Percentiles rank a stretch among this genome's conserved stretches.
These are phyloP conservation scores for Cherax destructor DNA, from an alignment of 1,140 invertebrate genomes.

Conservation along the genomic window DNA sequence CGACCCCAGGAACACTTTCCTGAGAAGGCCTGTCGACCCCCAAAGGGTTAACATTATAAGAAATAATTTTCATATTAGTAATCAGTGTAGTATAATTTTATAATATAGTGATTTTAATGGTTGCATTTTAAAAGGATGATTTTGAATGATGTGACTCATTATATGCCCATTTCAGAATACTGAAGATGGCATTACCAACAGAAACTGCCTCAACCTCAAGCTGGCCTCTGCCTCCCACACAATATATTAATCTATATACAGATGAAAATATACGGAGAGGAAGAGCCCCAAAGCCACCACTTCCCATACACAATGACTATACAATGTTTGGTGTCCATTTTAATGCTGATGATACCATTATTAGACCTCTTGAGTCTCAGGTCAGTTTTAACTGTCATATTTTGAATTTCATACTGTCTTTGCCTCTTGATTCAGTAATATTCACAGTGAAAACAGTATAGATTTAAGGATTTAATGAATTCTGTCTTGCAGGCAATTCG, in stretches of 20 bases:
- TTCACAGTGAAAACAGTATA: neutral
- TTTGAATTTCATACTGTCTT: neutral
- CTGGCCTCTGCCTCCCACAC: conserved; percentile 89
- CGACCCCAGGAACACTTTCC: too few species aligned
- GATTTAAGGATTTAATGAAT: neutral
- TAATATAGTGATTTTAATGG: too few species aligned
- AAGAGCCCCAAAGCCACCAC: conserved; percentile 90
- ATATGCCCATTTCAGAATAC: conserved; percentile 5
- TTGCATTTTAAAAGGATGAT: too few species aligned
- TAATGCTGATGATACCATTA: conserved; percentile 90
- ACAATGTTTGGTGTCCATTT: conserved; percentile 97
- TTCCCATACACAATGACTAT: conserved; percentile 90
- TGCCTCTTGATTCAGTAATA: neutral
- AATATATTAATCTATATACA: conserved; percentile 94
- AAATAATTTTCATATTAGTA: too few species aligned
- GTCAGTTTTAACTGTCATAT: conserved; percentile 75
- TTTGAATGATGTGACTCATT: too few species aligned
- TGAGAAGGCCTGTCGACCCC: too few species aligned
- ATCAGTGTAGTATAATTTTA: too few species aligned
- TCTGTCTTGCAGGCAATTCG: conserved; percentile 86
- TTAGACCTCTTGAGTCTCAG: conserved; percentile 92
- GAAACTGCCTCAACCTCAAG: conserved; percentile 67
- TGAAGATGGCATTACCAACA: conserved; percentile 59
- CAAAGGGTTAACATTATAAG: too few species aligned
- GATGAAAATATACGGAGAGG: conserved; percentile 95